Conservation (phyloP, 2,797 vertebrate species). For the Pangasius djambal region DNA sequence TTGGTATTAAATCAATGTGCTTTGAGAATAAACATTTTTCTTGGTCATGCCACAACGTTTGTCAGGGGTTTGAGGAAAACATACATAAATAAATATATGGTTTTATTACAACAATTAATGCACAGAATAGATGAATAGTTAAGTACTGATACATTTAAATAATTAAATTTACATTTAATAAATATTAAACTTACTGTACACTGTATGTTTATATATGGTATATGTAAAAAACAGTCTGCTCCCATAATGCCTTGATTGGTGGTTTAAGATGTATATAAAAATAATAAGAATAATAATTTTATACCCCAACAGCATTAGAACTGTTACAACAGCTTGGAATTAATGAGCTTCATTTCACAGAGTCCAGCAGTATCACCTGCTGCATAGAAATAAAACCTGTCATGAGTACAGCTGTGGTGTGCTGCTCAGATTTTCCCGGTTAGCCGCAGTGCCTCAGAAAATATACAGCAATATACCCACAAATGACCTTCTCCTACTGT, state of each 20-base stretch:
- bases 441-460: background rate
- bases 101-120: background rate
- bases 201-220: background rate
- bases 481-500: constrained; percentile 16
- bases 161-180: no score
- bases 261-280: background rate
- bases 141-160: background rate
- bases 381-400: constrained; percentile 24
- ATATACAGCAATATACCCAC: constrained; percentile 2
- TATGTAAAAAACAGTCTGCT: background rate
- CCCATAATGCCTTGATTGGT: background rate
- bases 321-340: constrained; percentile 22
- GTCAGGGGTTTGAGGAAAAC: background rate
- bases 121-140: background rate
- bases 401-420: constrained; percentile 15
- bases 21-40: background rate
- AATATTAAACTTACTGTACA: background rate
- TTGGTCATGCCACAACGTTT: background rate
- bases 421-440: background rate
- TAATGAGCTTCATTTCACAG: constrained; percentile 16
- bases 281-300: background rate
- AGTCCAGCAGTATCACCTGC: constrained; percentile 19
- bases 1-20: background rate
- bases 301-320: background rate
- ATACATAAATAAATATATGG: background rate